phyloP scores from a whole-genome alignment of 2,113 vertebrate genomes.

The Xyrauchen texanus region DNA sequence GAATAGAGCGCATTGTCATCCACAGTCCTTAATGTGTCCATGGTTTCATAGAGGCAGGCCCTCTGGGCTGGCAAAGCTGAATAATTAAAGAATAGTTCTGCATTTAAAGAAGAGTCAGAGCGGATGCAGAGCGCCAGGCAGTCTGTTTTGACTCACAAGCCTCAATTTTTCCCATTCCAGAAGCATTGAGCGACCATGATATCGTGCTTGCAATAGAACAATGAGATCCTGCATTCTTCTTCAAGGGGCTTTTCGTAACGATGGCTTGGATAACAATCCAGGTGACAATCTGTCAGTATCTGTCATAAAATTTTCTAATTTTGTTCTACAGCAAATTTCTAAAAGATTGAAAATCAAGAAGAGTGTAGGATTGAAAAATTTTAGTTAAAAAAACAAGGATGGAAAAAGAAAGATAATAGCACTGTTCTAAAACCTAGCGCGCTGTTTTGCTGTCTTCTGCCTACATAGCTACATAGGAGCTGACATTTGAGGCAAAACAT shows the following conservation, averaged over 20 bases:
- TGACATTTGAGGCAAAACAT: too few relatives aligned
- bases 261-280: constrained; percentile 35
- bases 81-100: constrained; percentile 52
- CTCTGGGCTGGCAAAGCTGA: constrained; percentile 39
- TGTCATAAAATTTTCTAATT: not conserved
- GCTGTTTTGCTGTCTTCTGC: too few relatives aligned
- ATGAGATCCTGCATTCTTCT: constrained; percentile 20
- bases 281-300: constrained; percentile 35
- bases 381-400: too few relatives aligned
- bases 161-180: not conserved
- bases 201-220: constrained; percentile 6
- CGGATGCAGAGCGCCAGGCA: constrained; percentile 37
- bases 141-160: constrained; percentile 38
- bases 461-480: too few relatives aligned
- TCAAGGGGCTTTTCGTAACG: not conserved
- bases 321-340: not conserved
- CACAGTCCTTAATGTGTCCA: constrained; percentile 40
- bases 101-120: constrained; percentile 39
- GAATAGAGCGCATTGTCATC: constrained; percentile 58
- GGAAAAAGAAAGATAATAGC: too few relatives aligned
- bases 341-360: too few relatives aligned
- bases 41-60: constrained; percentile 33
- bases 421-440: too few relatives aligned
- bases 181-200: constrained; percentile 24
- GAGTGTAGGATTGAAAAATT: too few relatives aligned